phyloP scores from a whole-genome alignment of 2,797 vertebrate genomes.

The Fistularia commersonii region DNA sequence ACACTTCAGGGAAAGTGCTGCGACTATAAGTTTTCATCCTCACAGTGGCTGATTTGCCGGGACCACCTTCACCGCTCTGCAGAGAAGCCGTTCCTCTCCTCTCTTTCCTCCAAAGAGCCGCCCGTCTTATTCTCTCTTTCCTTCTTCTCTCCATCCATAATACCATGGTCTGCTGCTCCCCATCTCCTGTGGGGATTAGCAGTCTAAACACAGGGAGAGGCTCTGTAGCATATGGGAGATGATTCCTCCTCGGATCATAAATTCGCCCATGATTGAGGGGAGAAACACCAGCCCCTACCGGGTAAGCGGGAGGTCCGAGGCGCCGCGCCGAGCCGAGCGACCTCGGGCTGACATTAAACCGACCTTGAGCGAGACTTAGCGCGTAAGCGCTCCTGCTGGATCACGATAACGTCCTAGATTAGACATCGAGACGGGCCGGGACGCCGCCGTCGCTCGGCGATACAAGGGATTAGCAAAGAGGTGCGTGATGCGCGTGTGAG shows the following conservation, averaged over 20 bases:
- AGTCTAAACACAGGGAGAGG: conserved; percentile 70
- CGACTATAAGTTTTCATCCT: conserved; percentile 68
- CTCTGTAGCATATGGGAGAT: conserved; percentile 65
- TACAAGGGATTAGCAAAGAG: conserved; percentile 56
- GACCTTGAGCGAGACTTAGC: conserved; percentile 67
- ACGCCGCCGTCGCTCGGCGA: conserved; percentile 41
- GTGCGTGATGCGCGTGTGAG: conserved; percentile 17
- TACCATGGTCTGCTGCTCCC: conserved; percentile 71
- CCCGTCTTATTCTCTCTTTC: conserved; percentile 27
- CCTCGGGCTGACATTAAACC: conserved; percentile 72
- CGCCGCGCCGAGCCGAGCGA: conserved; percentile 57
- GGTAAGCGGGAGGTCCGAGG: conserved; percentile 50
- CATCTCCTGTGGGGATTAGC: conserved; percentile 74
- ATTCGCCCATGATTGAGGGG: conserved; percentile 70
- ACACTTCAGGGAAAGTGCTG: conserved; percentile 76
- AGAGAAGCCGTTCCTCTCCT: conserved; percentile 41
- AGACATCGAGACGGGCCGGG: conserved; percentile 52
- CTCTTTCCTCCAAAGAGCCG: conserved; percentile 1
- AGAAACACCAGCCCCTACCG: conserved; percentile 55
- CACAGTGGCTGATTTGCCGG: conserved; percentile 67
- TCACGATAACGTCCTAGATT: conserved; percentile 72
- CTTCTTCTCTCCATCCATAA: conserved; percentile 55
- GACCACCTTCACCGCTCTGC: conserved; percentile 67
- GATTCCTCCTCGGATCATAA: conserved; percentile 56
- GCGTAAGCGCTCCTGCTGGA: conserved; percentile 63